Base-by-base conservation (phyloP, 2,888 invertebrate species). In the Julus scandinavius region DNA sequence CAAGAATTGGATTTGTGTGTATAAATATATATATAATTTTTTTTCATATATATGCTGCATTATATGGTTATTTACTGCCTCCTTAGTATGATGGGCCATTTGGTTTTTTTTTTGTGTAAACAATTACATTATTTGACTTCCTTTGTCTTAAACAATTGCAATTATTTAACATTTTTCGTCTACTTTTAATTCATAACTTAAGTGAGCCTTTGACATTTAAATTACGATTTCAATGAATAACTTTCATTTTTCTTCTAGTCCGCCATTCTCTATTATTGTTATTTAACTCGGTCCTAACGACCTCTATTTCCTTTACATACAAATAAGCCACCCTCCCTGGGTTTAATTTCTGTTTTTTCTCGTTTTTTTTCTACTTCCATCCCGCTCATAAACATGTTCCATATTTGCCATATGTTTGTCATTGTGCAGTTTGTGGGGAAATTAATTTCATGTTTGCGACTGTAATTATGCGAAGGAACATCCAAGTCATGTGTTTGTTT, bases 1-100 rank as follows among this genome's bases (percentile, higher is more conserved):
- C 90, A 87, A 49, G 41, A 17, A 20, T 87, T 9, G 80, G 15
- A 17, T 40, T 80, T 80, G 80, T 80, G 38, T 40, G 38, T 20
- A 72, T 29, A 72, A 0, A 45, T 45, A 45, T 45, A 45, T 45
- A 45, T 72, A 29, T 63, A n/a, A 40, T 80, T 5, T 38, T 15
- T 80, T 80, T 54, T 54, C 38, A 80, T 80, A 80, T 38, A 38
- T 29, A 54, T 17, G 38, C 5, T 80, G 9, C 38, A 38, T 80
- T 38, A 80, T 38, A 80, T 80, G 80, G 80, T 80, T 80, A 29
- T 80, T 80, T 80, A 80, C 80, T 38, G 80, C 80, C 80, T 80
- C 80, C 80, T 80, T 80, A 80, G 80, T 38, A 80, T 38, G 80
- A 38, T 80, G 80, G 80, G 80, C 80, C 80, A 80, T 80, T 38